These are phyloP conservation scores for Lysandra coridon DNA, from an alignment of 2,888 invertebrate genomes.

Conservation along the genomic window DNA sequence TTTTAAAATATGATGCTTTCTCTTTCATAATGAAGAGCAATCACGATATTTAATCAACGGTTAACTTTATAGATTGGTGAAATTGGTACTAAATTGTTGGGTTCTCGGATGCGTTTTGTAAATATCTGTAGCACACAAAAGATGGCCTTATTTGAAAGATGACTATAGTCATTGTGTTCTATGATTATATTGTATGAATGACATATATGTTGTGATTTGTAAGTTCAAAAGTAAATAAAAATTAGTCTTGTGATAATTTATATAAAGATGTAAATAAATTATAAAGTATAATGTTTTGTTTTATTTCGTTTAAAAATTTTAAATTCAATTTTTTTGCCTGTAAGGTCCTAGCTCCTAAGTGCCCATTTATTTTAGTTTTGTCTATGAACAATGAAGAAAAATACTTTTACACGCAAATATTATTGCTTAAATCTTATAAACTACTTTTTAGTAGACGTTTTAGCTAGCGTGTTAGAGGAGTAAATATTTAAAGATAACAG, in stretches of 20 bases:
- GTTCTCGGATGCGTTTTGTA: slow-evolving; percentile 42
- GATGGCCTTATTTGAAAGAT: slow-evolving; percentile 72
- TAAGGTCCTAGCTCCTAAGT: too few relatives aligned
- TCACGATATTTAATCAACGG: background rate
- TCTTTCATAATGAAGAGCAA: background rate
- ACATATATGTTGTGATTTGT: slow-evolving; percentile 77
- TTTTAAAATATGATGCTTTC: background rate
- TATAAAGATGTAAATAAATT: slow-evolving; percentile 78
- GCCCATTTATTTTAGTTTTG: too few relatives aligned
- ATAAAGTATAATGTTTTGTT: slow-evolving; percentile 66
- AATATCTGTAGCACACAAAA: slow-evolving; percentile 53
- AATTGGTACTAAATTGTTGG: slow-evolving; percentile 7
- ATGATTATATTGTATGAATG: slow-evolving; percentile 70
- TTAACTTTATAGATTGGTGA: background rate
- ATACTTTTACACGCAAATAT: too few relatives aligned
- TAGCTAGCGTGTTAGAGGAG: background rate
- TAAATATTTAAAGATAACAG: background rate
- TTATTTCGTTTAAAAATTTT: slow-evolving; percentile 37
- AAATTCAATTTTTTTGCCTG: too few relatives aligned
- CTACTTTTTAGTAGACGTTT: background rate
- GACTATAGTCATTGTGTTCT: slow-evolving; percentile 53
- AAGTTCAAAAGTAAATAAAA: slow-evolving; percentile 74
- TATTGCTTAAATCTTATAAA: too few relatives aligned
- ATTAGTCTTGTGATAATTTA: slow-evolving; percentile 80
- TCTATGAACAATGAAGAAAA: too few relatives aligned